Percentiles rank a stretch among this genome's conserved stretches.
These are phyloP conservation scores for Spodoptera litura DNA, from an alignment of 1,140 invertebrate genomes.

Conservation along the genomic window DNA sequence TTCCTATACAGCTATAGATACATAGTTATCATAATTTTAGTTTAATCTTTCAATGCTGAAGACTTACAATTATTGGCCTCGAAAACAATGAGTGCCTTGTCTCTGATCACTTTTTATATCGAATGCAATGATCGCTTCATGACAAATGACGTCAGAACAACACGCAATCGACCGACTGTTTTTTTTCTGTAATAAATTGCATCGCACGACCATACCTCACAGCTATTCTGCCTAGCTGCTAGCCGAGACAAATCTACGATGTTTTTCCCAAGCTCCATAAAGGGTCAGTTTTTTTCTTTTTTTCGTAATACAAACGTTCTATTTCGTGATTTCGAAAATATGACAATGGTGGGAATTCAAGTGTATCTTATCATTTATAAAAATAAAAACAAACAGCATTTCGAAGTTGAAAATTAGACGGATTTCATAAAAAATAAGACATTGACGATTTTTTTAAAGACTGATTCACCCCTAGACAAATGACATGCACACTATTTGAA, in stretches of 20 bases:
- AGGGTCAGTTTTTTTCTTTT: constrained; percentile 19
- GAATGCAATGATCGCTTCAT: constrained; percentile 25
- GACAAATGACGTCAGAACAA: constrained; percentile 27
- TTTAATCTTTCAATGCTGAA: constrained; percentile 10
- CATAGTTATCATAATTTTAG: neutral
- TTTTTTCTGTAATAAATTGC: constrained; percentile 33
- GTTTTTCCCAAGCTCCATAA: constrained; percentile 36
- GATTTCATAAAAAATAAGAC: no score
- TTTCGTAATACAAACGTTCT: constrained; percentile 24
- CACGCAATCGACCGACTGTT: constrained; percentile 1
- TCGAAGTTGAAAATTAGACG: neutral
- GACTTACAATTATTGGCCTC: neutral
- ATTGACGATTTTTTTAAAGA: no score
- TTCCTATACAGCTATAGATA: neutral
- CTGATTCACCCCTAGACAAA: no score
- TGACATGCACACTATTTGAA: no score
- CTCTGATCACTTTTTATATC: constrained; percentile 20
- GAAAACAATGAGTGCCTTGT: neutral
- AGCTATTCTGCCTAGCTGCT: constrained; percentile 24
- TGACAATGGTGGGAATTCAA: constrained; percentile 23
- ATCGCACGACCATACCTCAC: constrained; percentile 31
- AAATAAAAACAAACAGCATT: no score
- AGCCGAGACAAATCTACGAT: constrained; percentile 27
- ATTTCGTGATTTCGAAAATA: constrained; percentile 19
- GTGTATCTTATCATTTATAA: no score